Evolutionary conservation across 2,797 vertebrate species (phyloP), one percentile per base, ranked within the genome.

Genomic region (Notoglanidium macrostoma): DNA sequence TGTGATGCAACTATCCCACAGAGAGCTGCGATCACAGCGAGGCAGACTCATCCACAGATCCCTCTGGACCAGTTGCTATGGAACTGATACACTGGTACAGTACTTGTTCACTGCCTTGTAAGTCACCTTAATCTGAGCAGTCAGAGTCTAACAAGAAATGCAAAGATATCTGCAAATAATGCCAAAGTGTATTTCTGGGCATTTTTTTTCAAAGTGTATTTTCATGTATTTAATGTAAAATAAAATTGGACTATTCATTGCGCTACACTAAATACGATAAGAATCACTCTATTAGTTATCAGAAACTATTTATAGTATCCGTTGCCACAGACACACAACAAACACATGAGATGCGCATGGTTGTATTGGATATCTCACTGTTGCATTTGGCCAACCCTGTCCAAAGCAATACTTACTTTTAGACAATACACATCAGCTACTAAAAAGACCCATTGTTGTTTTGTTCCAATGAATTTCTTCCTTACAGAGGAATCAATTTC

Each of bases 31-130:
- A 93, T 93, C 95, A 96, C 92, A 93, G 93, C 92, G 94, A 94
- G 89, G 89, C 87, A 65, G 92, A 91, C 88, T 89, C 87, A 89
- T 91, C 89, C 90, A 86, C 84, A 0, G 0, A 54, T 90, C 92
- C 93, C 89, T 87, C 85, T 93, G 93, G 94, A 92, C 92, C 91
- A 85, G 95, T 96, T 94, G 93, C 95, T 92, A 94, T 89, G 93
- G 91, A 78, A 51, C 67, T 79, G 44, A 78, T 35, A 85, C 40
- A 40, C 40, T 40, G 40, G 54, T 21, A 80, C 21, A 79, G 63
- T 17, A 3, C 68, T 72, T 51, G 84, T 74, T 74, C 21, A 49
- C 74, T 73, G 54, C 63, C 29, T 46, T 68, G 59, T 74, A 78
- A 79, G 51, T 85, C 15, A 55, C 23, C 78, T 54, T 70, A 84